Evolutionary conservation across 2,797 vertebrate genomes (phyloP).

Genomic region (Hirundo rustica): DNA sequence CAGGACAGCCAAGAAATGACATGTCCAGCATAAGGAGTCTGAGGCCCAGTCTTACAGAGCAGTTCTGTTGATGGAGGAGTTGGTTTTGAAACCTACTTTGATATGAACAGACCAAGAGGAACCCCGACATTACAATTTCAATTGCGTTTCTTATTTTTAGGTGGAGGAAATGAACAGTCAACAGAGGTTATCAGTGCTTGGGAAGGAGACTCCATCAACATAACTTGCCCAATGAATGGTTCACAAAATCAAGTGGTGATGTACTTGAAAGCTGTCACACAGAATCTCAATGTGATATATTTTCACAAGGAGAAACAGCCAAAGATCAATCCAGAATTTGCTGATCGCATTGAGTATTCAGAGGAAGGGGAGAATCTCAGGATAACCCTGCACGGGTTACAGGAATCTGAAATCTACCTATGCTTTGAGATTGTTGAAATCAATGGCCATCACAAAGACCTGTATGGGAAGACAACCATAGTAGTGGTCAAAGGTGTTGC

Average conservation of each 20-base stretch:
- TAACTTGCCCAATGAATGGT: background rate
- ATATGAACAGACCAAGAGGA: background rate
- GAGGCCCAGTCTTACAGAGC: background rate
- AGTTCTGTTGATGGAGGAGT: background rate
- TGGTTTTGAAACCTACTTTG: background rate
- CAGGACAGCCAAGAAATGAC: background rate
- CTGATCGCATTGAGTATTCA: accelerated
- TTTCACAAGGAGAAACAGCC: accelerated
- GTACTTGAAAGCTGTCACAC: background rate
- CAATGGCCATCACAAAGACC: accelerated
- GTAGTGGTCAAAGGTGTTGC: slow-evolving; percentile 36
- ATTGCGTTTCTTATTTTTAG: slow-evolving; percentile 46
- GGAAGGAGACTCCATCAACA: slow-evolving; percentile 34
- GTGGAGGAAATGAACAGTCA: background rate
- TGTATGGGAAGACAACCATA: background rate
- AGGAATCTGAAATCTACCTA: background rate
- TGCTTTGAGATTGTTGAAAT: accelerated
- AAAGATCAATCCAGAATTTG: accelerated
- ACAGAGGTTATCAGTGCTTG: slow-evolving; percentile 18
- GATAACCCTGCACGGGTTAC: background rate
- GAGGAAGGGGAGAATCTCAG: background rate
- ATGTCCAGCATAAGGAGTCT: background rate
- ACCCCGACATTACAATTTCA: background rate
- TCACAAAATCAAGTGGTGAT: background rate
- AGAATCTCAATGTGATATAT: accelerated